Conservation (phyloP, 2,797 vertebrate species). For the Hoplostethus mediterraneus region DNA sequence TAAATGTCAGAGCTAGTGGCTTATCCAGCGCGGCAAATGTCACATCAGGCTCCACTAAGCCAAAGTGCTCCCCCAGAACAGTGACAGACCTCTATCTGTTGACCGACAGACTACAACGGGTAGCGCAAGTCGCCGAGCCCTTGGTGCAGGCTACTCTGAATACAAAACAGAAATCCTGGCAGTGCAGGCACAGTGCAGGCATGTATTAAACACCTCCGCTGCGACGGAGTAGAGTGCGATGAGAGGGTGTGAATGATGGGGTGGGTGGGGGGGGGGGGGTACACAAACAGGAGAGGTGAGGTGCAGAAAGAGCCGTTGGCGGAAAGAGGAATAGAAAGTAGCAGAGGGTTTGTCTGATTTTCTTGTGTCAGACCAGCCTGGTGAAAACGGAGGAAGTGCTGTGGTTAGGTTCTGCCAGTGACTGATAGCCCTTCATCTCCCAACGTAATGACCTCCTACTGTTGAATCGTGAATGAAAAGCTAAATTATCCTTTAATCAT, state of each 20-base stretch:
- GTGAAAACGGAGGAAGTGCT: not conserved
- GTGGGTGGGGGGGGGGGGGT: not conserved
- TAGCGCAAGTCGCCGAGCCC: not conserved
- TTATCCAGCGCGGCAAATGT: constrained; percentile 76
- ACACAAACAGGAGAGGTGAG: constrained; percentile 17
- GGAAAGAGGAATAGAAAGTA: constrained; percentile 10
- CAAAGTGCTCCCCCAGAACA: constrained; percentile 29
- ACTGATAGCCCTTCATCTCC: constrained; percentile 20
- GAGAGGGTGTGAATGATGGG: constrained; percentile 22
- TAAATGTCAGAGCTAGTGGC: constrained; percentile 77
- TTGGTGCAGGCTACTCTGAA: not conserved
- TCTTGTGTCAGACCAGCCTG: constrained; percentile 24
- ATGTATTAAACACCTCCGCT: constrained; percentile 42
- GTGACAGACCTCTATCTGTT: constrained; percentile 41
- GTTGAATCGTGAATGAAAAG: not conserved
- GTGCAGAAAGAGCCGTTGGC: not conserved
- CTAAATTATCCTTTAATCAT: constrained; percentile 5
- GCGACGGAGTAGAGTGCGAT: constrained; percentile 28
- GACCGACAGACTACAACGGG: constrained; percentile 27
- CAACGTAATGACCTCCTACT: constrained; percentile 32
- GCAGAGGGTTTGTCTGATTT: constrained; percentile 8
- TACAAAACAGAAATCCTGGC: constrained; percentile 28
- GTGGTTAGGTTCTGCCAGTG: constrained; percentile 12
- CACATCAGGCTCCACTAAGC: constrained; percentile 58
- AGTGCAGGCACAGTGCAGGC: constrained; percentile 12